A percentile compares a stretch with the other conserved stretches of the same genome.
Evolutionary conservation across 1,140 invertebrate genomes (phyloP).

Genomic region (Calosoma granatense): DNA sequence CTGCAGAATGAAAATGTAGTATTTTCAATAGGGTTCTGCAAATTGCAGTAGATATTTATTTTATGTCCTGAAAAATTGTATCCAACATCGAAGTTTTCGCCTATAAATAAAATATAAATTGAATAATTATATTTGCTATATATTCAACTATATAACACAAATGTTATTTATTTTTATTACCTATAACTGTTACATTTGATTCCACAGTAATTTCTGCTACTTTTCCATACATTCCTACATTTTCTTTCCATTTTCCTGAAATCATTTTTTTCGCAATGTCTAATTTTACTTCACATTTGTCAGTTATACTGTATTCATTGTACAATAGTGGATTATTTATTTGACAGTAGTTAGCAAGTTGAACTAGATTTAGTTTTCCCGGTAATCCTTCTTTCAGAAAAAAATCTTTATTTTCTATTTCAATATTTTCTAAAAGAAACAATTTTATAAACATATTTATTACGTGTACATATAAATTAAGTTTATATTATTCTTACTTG

Average conservation of each 20-base stretch:
- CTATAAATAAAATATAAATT: slow-evolving; percentile 3
- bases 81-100: slow-evolving; percentile 1
- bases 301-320: not conserved
- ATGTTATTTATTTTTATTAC: not conserved
- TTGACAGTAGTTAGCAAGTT: not conserved
- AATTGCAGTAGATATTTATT: not conserved
- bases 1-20: not conserved
- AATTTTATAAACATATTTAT: too few species aligned
- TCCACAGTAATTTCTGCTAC: not conserved
- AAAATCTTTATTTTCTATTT: not conserved
- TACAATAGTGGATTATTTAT: not conserved
- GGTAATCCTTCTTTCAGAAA: not conserved
- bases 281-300: not conserved
- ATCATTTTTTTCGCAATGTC: not conserved
- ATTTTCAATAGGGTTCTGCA: not conserved
- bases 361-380: not conserved
- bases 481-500: slow-evolving; percentile 2
- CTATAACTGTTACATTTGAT: not conserved
- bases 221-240: not conserved
- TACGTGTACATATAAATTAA: not conserved
- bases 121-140: not conserved
- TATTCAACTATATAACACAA: too few species aligned
- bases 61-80: not conserved
- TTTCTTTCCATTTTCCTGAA: not conserved
- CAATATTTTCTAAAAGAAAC: not conserved